Evolutionary conservation across 2,797 vertebrate genomes (phyloP), one percentile per base, ranked within the genome.

Genomic region (Macrochelys suwanniensis): DNA sequence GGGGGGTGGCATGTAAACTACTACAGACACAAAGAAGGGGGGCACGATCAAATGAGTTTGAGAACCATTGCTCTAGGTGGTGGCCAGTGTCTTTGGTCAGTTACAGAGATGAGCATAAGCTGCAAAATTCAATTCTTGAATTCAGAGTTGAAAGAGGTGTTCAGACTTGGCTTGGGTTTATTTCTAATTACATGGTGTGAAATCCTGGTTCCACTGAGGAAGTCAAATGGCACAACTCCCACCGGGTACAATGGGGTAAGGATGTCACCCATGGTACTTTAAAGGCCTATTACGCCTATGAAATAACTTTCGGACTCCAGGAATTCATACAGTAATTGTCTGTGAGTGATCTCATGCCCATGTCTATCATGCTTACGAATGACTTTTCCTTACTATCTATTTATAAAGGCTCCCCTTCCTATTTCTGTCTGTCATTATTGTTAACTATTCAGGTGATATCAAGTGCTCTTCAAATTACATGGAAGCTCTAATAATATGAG

Each of bases 131-230:
- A 81, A 87, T 87, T 95, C 25, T 87, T 53, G 45, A 90, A 90
- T 96, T 96, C 81, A 42, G 57, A 94, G 92, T 89, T 96, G 82
- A 94, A 83, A 76, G 53, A 86, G 25, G n/a, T 54, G 7, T 82
- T 59, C 16, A 93, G 77, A n/a, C 47, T 77, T 80, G 89, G 84
- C 92, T 96, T 88, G 6, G 7, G 90, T 94, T 93, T 56, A 79
- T 65, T 81, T 71, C 33, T 94, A 50, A 87, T 90, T 87, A 89
- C 15, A 37, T 28, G 45, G 65, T 33, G 49, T 74, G 79, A 96
- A 85, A 90, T 92, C 57, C 61, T 90, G 68, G 21, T 47, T 89
- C 13, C 89, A 85, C 85, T 80, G 59, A 94, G 94, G 80, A 68
- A 68, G 17, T 68, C 86, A 91, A 94, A 17, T 53, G 93, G 28